Base-by-base conservation (phyloP, 2,113 vertebrate genomes). In the Phodopus roborovskii region DNA sequence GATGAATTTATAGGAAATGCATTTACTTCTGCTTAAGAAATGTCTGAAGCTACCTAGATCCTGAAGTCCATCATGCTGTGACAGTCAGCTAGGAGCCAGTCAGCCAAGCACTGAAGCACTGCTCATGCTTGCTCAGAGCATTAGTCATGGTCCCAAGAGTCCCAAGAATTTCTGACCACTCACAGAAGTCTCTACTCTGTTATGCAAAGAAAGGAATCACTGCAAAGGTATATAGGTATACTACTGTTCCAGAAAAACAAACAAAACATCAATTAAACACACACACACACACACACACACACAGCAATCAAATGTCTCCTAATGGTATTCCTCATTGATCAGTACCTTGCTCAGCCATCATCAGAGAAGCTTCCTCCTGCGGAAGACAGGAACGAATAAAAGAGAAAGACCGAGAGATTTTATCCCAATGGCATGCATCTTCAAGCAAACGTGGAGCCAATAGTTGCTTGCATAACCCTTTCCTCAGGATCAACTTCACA, bases 371-470 rank as follows among this genome's bases (percentile, higher is more conserved):
- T 56, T 56, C 53, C 53, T 15, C 13, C 53, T 56, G 53, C 13
- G 11, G 12, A 56, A 56, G 53, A 56, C 12, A 13, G 53, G 9
- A 56, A 56, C 12, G 12, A 56, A 60, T 33, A 79, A 22, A 87
- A 90, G 13, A 13, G 20, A 96, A 60, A 95, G 66, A 70, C 19
- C 11, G 36, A 22, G 28, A 88, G 92, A 83, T 95, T 94, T 81
- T 94, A 87, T 28, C 30, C 53, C 20, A 66, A 28, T 28, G 7
- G 4, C 71, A 64, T 58, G 39, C 84, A 58, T 81, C 94, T 95
- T 95, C 73, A 77, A 92, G 89, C 90, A 90, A 92, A 88, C 45
- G 74, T 11, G 74, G 56, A 5, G 12, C 20, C 79, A 90, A 75
- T 22, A 73, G 50, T 73, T 96, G 58, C 39, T 50, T 81, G 36